Conservation (phyloP, 2,797 vertebrate species). For the Ara ararauna region DNA sequence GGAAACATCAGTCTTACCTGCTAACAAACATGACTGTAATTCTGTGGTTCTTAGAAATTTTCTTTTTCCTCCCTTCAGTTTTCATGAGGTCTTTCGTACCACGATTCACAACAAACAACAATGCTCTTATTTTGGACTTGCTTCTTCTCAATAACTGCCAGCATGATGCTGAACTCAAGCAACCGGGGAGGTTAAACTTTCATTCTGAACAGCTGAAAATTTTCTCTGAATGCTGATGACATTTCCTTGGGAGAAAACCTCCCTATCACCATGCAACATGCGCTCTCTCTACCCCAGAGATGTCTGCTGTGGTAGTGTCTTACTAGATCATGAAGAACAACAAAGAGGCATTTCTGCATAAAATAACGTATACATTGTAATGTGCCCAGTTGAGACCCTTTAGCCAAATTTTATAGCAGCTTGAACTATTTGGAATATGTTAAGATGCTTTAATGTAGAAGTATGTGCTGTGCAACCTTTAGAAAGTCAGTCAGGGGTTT, state of each 20-base stretch:
- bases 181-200: slow-evolving; percentile 34
- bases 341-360: not conserved
- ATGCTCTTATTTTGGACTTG: not conserved
- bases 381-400: not conserved
- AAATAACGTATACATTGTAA: not conserved
- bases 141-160: not conserved
- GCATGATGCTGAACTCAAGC: not conserved
- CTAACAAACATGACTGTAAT: not conserved
- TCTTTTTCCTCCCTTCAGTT: not conserved
- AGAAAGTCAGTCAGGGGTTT: not conserved
- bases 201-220: slow-evolving; percentile 40
- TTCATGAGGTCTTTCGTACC: not conserved
- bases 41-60: not conserved
- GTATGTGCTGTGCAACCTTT: not conserved
- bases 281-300: not conserved
- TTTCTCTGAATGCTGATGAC: slow-evolving; percentile 45
- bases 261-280: not conserved
- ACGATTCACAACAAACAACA: not conserved
- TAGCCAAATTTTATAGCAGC: not conserved
- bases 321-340: not conserved
- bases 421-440: not conserved
- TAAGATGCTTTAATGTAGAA: not conserved
- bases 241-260: slow-evolving; percentile 2
- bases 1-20: not conserved
- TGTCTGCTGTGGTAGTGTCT: not conserved